These are phyloP conservation scores for Lerista edwardsae DNA, from an alignment of 2,797 vertebrate genomes.

Conservation along the genomic window DNA sequence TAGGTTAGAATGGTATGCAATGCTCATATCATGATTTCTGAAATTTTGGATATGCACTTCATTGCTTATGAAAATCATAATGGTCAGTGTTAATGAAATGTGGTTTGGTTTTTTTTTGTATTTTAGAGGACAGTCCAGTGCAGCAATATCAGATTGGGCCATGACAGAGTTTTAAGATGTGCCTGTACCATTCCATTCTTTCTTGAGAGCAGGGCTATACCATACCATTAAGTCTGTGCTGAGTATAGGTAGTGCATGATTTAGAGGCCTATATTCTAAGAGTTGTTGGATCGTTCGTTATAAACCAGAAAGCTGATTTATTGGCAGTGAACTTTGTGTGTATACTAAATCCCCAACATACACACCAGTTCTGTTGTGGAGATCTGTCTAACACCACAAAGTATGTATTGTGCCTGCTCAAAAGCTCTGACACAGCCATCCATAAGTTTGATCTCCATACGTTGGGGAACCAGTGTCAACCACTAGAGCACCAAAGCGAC, in stretches of 20 bases:
- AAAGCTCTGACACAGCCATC: no score
- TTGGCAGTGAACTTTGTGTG: neutral
- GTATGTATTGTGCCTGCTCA: no score
- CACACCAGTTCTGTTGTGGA: no score
- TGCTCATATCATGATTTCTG: neutral
- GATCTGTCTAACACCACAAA: no score
- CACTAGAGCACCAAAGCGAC: neutral
- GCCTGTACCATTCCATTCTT: neutral
- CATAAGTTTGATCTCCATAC: no score
- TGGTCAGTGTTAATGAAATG: neutral
- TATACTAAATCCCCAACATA: no score
- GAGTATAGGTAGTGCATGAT: neutral
- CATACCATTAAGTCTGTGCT: neutral
- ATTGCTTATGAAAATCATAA: neutral
- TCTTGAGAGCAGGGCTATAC: neutral
- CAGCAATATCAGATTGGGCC: neutral
- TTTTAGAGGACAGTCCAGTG: neutral
- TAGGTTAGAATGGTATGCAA: no score
- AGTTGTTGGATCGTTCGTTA: neutral
- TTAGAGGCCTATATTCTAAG: conserved; percentile 30
- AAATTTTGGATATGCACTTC: neutral
- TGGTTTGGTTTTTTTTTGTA: neutral
- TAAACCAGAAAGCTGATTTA: conserved; percentile 28
- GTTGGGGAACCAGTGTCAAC: neutral
- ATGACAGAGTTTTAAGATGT: neutral